Base-by-base conservation (phyloP, 2,797 vertebrate species). In the Aldrovandia affinis region DNA sequence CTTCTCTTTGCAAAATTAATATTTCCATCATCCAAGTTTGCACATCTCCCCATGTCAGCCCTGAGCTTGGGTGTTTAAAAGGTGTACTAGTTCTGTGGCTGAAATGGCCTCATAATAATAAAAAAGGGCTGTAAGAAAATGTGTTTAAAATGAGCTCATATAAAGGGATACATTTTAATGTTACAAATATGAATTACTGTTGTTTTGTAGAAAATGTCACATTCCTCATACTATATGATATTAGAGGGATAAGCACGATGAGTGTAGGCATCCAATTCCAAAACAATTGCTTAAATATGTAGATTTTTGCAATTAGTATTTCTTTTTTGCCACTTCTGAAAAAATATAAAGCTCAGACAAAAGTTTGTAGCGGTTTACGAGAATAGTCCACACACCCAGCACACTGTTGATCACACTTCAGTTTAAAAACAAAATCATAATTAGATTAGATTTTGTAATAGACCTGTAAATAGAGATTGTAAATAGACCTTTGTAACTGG, bases 1-100 rank as follows among this genome's bases (percentile, higher is more conserved):
- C 84, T 84, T 87, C 86, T 89, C 81, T 84, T 81, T 78, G 84
- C 85, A 83, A 85, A 92, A 90, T 89, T 73, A 90, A 91, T 88
- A 85, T 88, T 90, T 92, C 88, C 85, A 89, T 91, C 89, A 89
- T 85, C 80, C 81, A 78, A 77, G 85, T 87, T 75, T 83, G 70
- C 36, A 65, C 86, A n/a, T 61, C 42, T 83, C 86, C 55, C 83
- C 83, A 85, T 77, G 65, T 54, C 70, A 39, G n/a, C 73, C 73
- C 73, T 57, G 59, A 12, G 77, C 54, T 14, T 50, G 42, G 30
- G n/a, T 77, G 54, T 75, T 25, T 73, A 42, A 73, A 57, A 77
- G 28, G 30, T 36, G 81, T 14, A 15, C 15, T 25, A 33, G 47
- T 20, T 82, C 25, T 52, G 12, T 33, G 68, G 33, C 68, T 39